These are phyloP conservation scores for Rousettus madagascariensis DNA, from an alignment of 2,797 vertebrate genomes.

Conservation along the genomic window DNA sequence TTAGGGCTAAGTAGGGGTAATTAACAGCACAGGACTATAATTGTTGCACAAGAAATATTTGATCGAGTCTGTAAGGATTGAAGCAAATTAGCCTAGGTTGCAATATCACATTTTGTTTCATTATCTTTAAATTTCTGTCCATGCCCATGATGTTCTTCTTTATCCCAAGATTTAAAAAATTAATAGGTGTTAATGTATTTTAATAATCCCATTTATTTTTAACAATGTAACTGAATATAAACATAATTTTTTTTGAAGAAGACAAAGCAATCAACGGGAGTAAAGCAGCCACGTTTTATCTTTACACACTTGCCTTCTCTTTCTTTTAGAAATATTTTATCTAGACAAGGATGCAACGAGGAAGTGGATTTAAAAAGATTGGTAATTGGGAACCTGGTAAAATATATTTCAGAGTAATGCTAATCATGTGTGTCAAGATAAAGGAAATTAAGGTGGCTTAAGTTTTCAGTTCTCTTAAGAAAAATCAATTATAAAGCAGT, in stretches of 20 bases:
- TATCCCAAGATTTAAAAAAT: neutral
- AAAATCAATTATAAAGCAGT: slow-evolving; percentile 71
- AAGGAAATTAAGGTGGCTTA: slow-evolving; percentile 71
- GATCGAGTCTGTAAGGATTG: neutral
- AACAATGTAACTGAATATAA: slow-evolving; percentile 11
- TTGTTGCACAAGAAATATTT: neutral
- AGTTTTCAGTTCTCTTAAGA: slow-evolving; percentile 62
- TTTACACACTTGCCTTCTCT: slow-evolving; percentile 9
- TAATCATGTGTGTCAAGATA: slow-evolving; percentile 69
- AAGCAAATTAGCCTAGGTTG: neutral
- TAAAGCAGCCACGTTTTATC: neutral
- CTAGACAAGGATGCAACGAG: neutral
- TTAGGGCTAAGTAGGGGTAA: neutral
- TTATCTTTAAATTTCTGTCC: slow-evolving; percentile 33
- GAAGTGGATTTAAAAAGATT: slow-evolving; percentile 57
- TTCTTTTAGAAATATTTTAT: slow-evolving; percentile 55
- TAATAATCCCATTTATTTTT: neutral
- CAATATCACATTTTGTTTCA: slow-evolving; percentile 13
- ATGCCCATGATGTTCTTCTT: neutral
- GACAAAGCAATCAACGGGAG: neutral
- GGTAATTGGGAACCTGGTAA: slow-evolving; percentile 51
- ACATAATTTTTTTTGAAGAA: neutral
- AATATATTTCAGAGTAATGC: slow-evolving; percentile 57
- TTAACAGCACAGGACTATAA: neutral
- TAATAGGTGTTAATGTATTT: neutral